Base-by-base conservation (phyloP, 2,797 vertebrate species). In the Rhadinocentrus ornatus region DNA sequence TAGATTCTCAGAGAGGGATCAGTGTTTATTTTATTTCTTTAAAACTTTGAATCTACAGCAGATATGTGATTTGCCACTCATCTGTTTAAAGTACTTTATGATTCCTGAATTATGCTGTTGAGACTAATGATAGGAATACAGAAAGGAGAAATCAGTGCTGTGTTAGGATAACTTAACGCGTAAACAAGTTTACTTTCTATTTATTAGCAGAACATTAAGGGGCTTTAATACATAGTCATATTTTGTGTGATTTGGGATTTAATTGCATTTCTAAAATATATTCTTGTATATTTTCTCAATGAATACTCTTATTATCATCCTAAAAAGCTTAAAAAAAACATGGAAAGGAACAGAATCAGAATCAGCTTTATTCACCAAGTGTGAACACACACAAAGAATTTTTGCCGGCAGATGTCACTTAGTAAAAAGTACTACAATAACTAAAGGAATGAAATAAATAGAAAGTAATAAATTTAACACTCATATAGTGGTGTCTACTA, bases 1-100 rank as follows among this genome's bases (percentile, higher is more conserved):
- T 3, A 29, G 27, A 29, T 27, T 52, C 12, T 61, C 18, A 27
- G 12, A 69, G 10, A 69, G 41, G 37, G 70, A 54, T 24, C 37
- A 57, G 26, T 62, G 53, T 69, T 39, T 39, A 37, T 34, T 62
- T 50, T 73, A 65, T 37, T 77, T 66, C 27, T 71, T 15, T 26
- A 35, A 59, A 44, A 29, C 29, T 56, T 15, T 59, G 10, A 6
- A 18, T 18, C 41, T 11, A 22, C n/a, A 7, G 32, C 29, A 57
- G 29, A 32, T 10, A 34, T 34, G 16, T 0, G 1, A 15, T 13
- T 39, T 39, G 11, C 0, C 37, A 13, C 13, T 39, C 11, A 4
- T 2, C 2, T 10, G 11, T 15, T 39, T 3, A 39, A 39, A 39
- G 13, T 39, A 39, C 1, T 39, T 39, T 39, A 39, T 15, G 13